Conservation (phyloP, 2,797 vertebrate genomes). For the Typhlichthys eigenmanni region DNA sequence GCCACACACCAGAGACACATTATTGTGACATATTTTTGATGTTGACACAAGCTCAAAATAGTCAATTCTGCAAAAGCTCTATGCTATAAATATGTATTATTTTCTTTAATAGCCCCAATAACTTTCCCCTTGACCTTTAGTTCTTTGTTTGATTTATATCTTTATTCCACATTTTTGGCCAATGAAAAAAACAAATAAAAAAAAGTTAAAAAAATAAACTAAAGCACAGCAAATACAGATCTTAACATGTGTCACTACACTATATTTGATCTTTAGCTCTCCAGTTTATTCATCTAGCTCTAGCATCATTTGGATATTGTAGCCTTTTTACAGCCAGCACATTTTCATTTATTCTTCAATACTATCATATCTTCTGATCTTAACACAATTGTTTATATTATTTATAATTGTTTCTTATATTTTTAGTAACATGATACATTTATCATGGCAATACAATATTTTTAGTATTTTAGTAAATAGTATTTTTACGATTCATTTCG, state of each 20-base stretch:
- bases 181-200: constrained; percentile 8
- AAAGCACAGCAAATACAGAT: constrained; percentile 22
- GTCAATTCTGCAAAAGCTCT: constrained; percentile 9
- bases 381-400: neutral
- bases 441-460: constrained; percentile 29
- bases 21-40: neutral
- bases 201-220: neutral
- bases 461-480: neutral
- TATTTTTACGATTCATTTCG: constrained; percentile 10
- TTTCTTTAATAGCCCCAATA: neutral
- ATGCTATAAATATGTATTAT: constrained; percentile 3
- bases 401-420: neutral
- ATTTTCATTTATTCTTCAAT: constrained; percentile 7
- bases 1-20: neutral
- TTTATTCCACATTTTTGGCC: neutral
- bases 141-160: too few relatives aligned
- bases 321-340: constrained; percentile 12
- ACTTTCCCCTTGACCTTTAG: too few relatives aligned
- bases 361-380: constrained; percentile 18
- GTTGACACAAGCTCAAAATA: neutral
- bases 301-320: neutral
- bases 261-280: too few relatives aligned
- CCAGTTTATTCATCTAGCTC: too few relatives aligned
- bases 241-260: too few relatives aligned
- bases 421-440: constrained; percentile 22